These are phyloP conservation scores for Scaeva pyrastri DNA, from an alignment of 2,888 invertebrate species.

Conservation along the genomic window DNA sequence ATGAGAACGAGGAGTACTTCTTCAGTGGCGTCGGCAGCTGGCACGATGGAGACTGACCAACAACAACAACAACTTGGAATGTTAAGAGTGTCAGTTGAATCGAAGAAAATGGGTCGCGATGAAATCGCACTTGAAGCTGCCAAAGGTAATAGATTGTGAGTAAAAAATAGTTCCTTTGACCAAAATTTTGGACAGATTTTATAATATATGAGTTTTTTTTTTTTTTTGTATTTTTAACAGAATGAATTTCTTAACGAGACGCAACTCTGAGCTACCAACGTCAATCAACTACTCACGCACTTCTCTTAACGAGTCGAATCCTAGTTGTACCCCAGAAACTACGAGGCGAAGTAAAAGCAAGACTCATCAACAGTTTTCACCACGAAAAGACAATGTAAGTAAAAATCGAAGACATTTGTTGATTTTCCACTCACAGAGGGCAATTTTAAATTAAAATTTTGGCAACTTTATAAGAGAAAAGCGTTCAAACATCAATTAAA, in stretches of 20 bases:
- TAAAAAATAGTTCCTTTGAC: conserved; percentile 43
- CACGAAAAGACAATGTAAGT: conserved; percentile 83
- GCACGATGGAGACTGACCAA: conserved; percentile 67
- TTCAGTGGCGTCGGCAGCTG: conserved; percentile 81
- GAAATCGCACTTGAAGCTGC: conserved; percentile 82
- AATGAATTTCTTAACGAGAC: conserved; percentile 83
- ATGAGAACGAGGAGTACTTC: conserved; percentile 84
- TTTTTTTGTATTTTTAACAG: conserved; percentile 75
- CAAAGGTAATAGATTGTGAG: conserved; percentile 84
- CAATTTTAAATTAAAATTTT: too few species aligned
- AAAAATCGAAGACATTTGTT: neutral
- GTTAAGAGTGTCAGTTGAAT: conserved; percentile 56
- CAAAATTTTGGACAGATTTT: neutral
- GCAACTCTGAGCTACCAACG: conserved; percentile 82
- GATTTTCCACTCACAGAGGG: too few species aligned
- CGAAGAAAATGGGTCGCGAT: conserved; percentile 80
- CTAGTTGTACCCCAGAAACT: conserved; percentile 79
- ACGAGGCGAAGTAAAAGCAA: conserved; percentile 77
- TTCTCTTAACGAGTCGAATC: conserved; percentile 83
- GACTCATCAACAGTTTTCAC: conserved; percentile 79
- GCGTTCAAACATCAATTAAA: too few species aligned
- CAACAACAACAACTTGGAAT: conserved; percentile 16
- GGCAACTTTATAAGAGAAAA: too few species aligned
- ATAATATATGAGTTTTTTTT: neutral
- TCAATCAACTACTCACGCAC: conserved; percentile 81